Conservation (phyloP, 1,140 invertebrate species). For the Cepaea nemoralis region DNA sequence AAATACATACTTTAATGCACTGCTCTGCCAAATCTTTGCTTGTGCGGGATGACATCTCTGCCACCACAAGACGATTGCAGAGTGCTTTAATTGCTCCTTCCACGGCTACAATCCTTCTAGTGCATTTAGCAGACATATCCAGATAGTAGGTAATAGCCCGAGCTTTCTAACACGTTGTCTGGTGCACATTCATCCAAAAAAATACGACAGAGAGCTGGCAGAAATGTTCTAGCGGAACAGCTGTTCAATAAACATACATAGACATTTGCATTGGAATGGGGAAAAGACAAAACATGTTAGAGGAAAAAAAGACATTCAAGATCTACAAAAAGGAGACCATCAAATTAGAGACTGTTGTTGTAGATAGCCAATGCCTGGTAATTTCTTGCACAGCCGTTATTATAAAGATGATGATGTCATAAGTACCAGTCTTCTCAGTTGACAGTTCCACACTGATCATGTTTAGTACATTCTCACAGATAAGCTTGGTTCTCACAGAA, state of each 20-base stretch:
- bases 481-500: no score
- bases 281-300: no score
- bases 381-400: no score
- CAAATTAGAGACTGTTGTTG: no score
- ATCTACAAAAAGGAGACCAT: no score
- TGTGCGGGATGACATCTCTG: slow-evolving; percentile 92
- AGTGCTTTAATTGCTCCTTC: slow-evolving; percentile 98
- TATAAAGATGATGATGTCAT: no score
- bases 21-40: slow-evolving; percentile 98
- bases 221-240: slow-evolving; percentile 96
- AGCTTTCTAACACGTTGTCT: slow-evolving; percentile 95
- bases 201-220: slow-evolving; percentile 97
- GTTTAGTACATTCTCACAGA: no score
- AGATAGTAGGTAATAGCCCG: slow-evolving; percentile 98
- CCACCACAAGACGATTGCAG: slow-evolving; percentile 92
- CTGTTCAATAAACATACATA: slow-evolving; percentile 75
- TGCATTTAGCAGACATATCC: slow-evolving; percentile 98
- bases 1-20: slow-evolving; percentile 91
- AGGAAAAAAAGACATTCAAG: no score
- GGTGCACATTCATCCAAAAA: slow-evolving; percentile 98
- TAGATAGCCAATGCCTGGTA: no score
- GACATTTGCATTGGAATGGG: no score
- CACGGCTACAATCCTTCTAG: slow-evolving; percentile 95
- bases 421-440: no score
- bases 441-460: no score